These are phyloP conservation scores for Orchesellides sinensis DNA, from an alignment of 2,888 invertebrate genomes.

Conservation along the genomic window DNA sequence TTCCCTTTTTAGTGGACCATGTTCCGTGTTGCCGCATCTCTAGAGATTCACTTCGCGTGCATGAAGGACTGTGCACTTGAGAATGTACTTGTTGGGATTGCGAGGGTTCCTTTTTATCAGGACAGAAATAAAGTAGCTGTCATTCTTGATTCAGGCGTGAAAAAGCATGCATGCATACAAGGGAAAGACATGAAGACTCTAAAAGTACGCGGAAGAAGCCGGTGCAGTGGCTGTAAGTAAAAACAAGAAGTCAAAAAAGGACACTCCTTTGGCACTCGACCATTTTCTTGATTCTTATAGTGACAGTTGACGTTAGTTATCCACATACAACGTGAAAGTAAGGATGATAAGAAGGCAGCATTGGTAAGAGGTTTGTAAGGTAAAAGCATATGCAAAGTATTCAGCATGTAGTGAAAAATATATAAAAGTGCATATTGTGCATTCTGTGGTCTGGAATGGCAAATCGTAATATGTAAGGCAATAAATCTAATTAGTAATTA, in stretches of 20 bases:
- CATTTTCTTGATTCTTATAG: constrained; percentile 18
- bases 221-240: constrained; percentile 2
- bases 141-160: constrained; percentile 6
- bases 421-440: constrained; percentile 29
- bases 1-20: constrained; percentile 3
- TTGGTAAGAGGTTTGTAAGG: neutral
- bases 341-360: too few species aligned
- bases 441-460: too few species aligned
- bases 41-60: constrained; percentile 2
- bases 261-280: constrained; percentile 62
- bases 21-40: neutral
- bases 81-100: neutral
- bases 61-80: neutral
- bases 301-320: too few species aligned
- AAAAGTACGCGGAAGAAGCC: constrained; percentile 3
- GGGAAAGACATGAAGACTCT: neutral
- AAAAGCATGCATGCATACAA: constrained; percentile 4
- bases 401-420: neutral
- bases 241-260: constrained; percentile 42
- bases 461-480: too few species aligned
- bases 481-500: too few species aligned
- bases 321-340: too few species aligned
- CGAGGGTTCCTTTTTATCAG: neutral
- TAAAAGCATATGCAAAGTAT: neutral
- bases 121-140: constrained; percentile 15